Percentiles rank a stretch among this genome's conserved stretches.
phyloP scores from a whole-genome alignment of 1,140 invertebrate genomes.

The Microplitis demolitor region DNA sequence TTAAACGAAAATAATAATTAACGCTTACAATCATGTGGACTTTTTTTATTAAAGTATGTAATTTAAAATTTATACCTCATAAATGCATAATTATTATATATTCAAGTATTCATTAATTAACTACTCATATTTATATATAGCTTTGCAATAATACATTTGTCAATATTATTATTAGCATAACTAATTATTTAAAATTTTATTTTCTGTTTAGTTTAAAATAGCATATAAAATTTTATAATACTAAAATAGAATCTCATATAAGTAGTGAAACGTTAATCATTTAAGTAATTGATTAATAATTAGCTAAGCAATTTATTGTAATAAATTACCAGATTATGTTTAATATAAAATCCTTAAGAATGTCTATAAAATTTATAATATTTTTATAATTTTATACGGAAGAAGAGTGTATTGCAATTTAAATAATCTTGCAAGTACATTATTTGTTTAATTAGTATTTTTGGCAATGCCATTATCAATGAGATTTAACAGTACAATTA shows the following conservation, averaged over 20 bases:
- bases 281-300: not conserved
- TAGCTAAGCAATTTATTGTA: not conserved
- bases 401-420: not conserved
- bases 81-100: not conserved
- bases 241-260: too few species aligned
- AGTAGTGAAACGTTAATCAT: too few species aligned
- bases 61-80: not conserved
- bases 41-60: not conserved
- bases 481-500: too few species aligned
- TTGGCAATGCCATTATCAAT: too few species aligned
- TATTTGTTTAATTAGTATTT: too few species aligned
- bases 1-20: not conserved
- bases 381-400: conserved; percentile 33
- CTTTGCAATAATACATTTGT: not conserved
- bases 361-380: conserved; percentile 16
- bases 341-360: not conserved
- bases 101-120: not conserved
- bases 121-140: not conserved
- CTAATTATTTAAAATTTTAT: not conserved
- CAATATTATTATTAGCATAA: not conserved
- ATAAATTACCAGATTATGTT: not conserved
- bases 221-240: too few species aligned
- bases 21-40: not conserved
- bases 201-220: too few species aligned
- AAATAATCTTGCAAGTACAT: too few species aligned